Percentiles rank a stretch among this genome's conserved stretches.
These are phyloP conservation scores for Callospermophilus lateralis DNA, from an alignment of 2,113 vertebrate genomes.

Conservation along the genomic window DNA sequence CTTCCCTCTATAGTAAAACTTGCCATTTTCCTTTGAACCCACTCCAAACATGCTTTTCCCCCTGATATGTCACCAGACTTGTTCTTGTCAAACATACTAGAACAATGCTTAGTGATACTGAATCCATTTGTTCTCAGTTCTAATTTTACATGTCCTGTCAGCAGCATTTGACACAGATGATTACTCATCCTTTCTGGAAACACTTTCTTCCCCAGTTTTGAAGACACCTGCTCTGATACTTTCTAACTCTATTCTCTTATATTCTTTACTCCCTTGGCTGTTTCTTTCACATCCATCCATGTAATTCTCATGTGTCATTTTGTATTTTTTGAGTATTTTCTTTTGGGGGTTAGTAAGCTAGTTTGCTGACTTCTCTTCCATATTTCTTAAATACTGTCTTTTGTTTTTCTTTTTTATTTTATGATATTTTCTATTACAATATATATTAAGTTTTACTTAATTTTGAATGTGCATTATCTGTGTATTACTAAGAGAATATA, in stretches of 20 bases:
- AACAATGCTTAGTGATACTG: not conserved
- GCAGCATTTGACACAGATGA: not conserved
- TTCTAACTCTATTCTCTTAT: not conserved
- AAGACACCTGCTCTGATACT: not conserved
- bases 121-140: not conserved
- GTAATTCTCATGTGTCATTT: not conserved
- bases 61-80: not conserved
- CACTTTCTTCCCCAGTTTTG: not conserved
- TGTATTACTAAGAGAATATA: not conserved
- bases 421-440: not conserved
- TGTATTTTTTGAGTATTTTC: not conserved
- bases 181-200: not conserved
- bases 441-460: not conserved
- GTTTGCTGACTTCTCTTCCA: not conserved
- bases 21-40: conserved; percentile 35
- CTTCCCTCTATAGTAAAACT: not conserved
- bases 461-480: not conserved
- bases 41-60: not conserved
- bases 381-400: not conserved
- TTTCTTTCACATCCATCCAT: not conserved
- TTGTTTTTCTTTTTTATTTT: not conserved
- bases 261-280: not conserved
- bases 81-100: not conserved
- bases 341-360: not conserved
- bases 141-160: not conserved